Evolutionary conservation across 2,113 vertebrate species (phyloP), one percentile per base, ranked within the genome.

Genomic region (Pedetes capensis): DNA sequence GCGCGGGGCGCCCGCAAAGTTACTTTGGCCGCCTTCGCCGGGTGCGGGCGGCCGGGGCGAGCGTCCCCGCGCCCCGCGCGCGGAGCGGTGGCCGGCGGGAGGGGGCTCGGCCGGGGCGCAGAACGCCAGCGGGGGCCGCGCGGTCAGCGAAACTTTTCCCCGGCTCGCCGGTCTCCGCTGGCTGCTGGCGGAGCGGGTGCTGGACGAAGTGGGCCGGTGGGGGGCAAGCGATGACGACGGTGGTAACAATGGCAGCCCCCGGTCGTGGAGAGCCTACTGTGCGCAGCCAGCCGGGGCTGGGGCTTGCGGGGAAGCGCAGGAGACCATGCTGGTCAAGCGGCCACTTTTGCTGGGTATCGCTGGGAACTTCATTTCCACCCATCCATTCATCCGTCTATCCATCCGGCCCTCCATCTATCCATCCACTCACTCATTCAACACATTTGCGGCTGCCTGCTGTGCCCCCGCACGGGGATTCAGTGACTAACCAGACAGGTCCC

Each of bases 121-220:
- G 79, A 82, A 84, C 83, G 44, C 69, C 0, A 66, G 44, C 68
- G 10, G 71, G 72, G 93, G 91, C 94, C 85, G 55, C 37, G 84
- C 84, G 97, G 96, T 93, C 97, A 90, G 96, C 87, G 71, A 97
- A 97, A 97, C 95, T 97, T 97, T 97, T 97, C 93, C 84, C 93
- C 39, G 1, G 94, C 93, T 89, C 61, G 27, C 82, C 34, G 5
- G 81, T 53, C 39, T 49, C 61, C 2, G 93, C 94, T 10, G 84
- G 13, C 64, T 42, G 93, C 88, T 1, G 87, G 81, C 68, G 6
- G 88, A 93, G 94, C 37, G 34, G 84, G 76, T 1, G 87, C 55
- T 1, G 84, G 51, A 10, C 9, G 76, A 6, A n/a, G 96, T 55
- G 80, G 66, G 32, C 89, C 22, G 84, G 39, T n/a, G 84, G 76